phyloP scores from a whole-genome alignment of 2,888 invertebrate species.

The Harpalus rubripes region DNA sequence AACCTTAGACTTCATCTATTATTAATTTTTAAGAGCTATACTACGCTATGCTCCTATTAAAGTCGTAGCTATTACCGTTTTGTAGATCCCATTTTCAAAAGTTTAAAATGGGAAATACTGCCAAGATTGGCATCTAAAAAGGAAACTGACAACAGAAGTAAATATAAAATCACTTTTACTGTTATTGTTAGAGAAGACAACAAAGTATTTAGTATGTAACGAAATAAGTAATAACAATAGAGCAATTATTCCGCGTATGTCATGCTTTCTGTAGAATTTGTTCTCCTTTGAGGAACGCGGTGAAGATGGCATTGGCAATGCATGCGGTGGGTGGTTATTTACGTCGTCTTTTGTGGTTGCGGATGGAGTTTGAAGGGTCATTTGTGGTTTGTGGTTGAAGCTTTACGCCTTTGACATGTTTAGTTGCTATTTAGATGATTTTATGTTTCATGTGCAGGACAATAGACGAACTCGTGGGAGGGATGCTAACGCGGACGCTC shows the following conservation, averaged over 20 bases:
- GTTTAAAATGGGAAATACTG: too few relatives aligned
- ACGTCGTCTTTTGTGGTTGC: slow-evolving; percentile 45
- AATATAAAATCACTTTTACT: too few relatives aligned
- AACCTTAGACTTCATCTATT: too few relatives aligned
- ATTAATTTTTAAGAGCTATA: too few relatives aligned
- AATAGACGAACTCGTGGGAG: not conserved
- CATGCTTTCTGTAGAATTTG: not conserved
- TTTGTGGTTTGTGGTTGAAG: slow-evolving; percentile 42
- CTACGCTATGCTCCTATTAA: too few relatives aligned
- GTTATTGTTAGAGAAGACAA: too few relatives aligned
- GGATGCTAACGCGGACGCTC: not conserved
- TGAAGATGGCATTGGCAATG: not conserved
- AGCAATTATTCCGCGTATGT: not conserved
- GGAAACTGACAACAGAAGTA: too few relatives aligned
- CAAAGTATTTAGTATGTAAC: not conserved
- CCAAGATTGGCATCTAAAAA: too few relatives aligned
- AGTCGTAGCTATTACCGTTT: too few relatives aligned
- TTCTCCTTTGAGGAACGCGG: not conserved
- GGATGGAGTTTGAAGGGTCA: slow-evolving; percentile 31
- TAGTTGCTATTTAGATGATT: slow-evolving; percentile 49
- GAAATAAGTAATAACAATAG: not conserved
- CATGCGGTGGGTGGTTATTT: slow-evolving; percentile 38
- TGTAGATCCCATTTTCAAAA: too few relatives aligned
- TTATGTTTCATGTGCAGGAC: slow-evolving; percentile 35
- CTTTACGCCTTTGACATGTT: slow-evolving; percentile 41